Conservation (phyloP, 1,140 invertebrate species). For the Nephila pilipes region DNA sequence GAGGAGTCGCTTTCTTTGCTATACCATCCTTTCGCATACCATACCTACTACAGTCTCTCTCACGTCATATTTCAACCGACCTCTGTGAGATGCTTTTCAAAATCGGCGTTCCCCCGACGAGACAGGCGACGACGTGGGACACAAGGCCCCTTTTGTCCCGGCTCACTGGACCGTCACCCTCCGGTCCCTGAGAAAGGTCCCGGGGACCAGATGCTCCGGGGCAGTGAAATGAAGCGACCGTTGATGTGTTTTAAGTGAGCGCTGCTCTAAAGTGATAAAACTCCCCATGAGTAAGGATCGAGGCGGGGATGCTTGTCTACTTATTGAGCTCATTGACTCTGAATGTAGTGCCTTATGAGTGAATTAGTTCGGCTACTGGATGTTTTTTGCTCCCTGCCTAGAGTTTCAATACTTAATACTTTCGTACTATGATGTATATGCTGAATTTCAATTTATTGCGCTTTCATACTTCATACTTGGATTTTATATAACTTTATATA, state of each 20-base stretch:
- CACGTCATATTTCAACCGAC: not conserved
- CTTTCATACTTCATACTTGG: no score
- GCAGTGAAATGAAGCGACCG: constrained; percentile 8
- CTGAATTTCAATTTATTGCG: no score
- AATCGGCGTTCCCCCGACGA: not conserved
- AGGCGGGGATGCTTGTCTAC: constrained; percentile 19
- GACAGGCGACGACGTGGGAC: constrained; percentile 26
- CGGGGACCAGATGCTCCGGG: not conserved
- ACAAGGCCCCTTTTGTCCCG: constrained; percentile 58
- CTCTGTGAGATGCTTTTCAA: not conserved
- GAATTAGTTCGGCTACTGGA: no score
- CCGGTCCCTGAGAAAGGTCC: constrained; percentile 39
- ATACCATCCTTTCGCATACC: not conserved
- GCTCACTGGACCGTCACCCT: constrained; percentile 46
- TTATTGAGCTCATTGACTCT: constrained; percentile 24
- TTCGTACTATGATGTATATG: no score
- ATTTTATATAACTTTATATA: no score
- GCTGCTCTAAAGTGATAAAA: constrained; percentile 31
- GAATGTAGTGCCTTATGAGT: not conserved
- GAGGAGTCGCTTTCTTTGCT: not conserved
- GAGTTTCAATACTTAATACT: no score
- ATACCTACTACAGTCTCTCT: constrained; percentile 36
- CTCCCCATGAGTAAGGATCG: constrained; percentile 19
- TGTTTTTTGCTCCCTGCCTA: no score
- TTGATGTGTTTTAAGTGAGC: constrained; percentile 3